Percentiles rank a stretch among this genome's conserved stretches.
These are phyloP conservation scores for Ochotona curzoniae DNA, from an alignment of 2,113 vertebrate genomes.

Conservation along the genomic window DNA sequence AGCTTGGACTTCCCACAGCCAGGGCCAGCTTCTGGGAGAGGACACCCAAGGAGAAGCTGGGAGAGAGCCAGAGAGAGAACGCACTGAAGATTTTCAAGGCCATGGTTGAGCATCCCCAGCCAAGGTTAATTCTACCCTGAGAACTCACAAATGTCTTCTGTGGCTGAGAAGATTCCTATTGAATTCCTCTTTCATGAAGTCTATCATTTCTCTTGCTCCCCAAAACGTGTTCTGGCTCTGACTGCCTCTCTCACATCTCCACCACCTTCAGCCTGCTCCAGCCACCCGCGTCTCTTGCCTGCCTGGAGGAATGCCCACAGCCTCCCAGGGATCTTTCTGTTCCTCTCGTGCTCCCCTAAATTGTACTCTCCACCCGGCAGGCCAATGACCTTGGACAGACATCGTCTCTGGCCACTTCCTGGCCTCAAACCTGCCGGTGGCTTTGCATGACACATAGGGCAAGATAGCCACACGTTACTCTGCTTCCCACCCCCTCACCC, in stretches of 20 bases:
- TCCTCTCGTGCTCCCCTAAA: background rate
- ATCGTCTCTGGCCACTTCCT: background rate
- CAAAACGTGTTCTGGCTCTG: background rate
- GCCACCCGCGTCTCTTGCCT: background rate
- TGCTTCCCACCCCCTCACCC: background rate
- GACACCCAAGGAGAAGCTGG: background rate
- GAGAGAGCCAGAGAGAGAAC: background rate
- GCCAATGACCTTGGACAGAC: background rate
- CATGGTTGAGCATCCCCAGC: background rate
- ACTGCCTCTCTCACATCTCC: background rate
- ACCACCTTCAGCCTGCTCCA: background rate
- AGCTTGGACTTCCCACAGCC: background rate
- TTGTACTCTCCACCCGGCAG: background rate
- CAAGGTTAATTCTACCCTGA: background rate
- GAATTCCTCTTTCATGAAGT: background rate
- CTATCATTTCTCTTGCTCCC: background rate
- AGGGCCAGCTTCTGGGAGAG: background rate
- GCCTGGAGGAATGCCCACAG: background rate
- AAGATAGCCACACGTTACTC: background rate
- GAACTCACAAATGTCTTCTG: constrained; percentile 9
- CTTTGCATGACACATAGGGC: background rate
- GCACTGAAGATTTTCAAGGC: background rate
- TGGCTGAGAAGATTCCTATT: background rate
- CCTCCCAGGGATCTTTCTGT: background rate
- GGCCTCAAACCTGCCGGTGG: background rate